Conservation (phyloP, 2,797 vertebrate species). For the Fistularia commersonii region DNA sequence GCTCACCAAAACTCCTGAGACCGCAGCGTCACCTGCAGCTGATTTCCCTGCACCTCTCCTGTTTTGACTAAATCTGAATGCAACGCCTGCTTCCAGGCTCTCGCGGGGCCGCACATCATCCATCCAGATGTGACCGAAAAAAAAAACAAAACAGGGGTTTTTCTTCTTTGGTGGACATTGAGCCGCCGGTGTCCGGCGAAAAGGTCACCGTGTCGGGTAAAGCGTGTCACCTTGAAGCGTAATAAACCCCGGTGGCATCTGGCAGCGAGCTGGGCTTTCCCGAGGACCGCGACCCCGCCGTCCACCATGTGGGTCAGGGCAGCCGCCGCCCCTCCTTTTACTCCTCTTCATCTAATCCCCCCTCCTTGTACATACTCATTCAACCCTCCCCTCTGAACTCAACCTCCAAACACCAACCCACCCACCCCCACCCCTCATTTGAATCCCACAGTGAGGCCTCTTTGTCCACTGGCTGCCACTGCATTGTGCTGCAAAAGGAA, state of each 20-base stretch:
- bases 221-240: too few relatives aligned
- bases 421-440: conserved; percentile 42
- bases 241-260: too few relatives aligned
- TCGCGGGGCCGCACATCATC: too few relatives aligned
- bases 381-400: conserved; percentile 6
- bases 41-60: conserved; percentile 60
- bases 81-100: conserved; percentile 10
- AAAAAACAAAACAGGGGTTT: neutral
- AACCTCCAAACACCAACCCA: conserved; percentile 34
- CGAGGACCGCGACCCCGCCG: conserved; percentile 32
- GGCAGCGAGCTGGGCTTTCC: too few relatives aligned
- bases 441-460: conserved; percentile 66
- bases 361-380: conserved; percentile 14
- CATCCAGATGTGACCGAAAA: conserved; percentile 13
- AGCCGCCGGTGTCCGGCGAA: too few relatives aligned
- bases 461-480: conserved; percentile 56
- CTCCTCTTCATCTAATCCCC: conserved; percentile 31
- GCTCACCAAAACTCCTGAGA: conserved; percentile 3
- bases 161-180: neutral
- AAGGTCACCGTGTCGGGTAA: too few relatives aligned
- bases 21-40: conserved; percentile 61
- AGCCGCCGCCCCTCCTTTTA: conserved; percentile 11
- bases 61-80: conserved; percentile 66
- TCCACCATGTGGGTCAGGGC: conserved; percentile 23
- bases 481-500: conserved; percentile 56